These are phyloP conservation scores for Parnassius smintheus DNA, from an alignment of 2,888 invertebrate species.

Conservation along the genomic window DNA sequence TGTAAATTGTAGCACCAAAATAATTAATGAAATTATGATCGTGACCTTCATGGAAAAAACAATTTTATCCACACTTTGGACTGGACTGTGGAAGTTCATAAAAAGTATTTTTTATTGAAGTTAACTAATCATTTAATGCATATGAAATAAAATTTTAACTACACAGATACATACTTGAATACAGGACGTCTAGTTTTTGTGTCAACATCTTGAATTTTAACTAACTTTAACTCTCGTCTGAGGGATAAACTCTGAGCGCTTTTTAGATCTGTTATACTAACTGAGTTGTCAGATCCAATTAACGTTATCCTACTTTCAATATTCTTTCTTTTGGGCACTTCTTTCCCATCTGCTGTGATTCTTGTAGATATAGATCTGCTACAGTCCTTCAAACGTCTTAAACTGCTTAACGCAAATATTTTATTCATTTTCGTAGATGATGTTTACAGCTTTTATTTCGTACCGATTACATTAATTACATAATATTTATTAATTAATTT, in stretches of 20 bases:
- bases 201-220: slow-evolving; percentile 85
- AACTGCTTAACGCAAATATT: slow-evolving; percentile 43
- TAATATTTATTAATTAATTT: too few species aligned
- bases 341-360: slow-evolving; percentile 66
- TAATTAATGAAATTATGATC: neutral
- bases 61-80: too few species aligned
- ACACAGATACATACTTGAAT: slow-evolving; percentile 77
- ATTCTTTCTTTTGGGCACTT: slow-evolving; percentile 65
- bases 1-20: neutral
- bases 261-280: slow-evolving; percentile 83
- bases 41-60: too few species aligned
- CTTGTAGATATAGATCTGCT: slow-evolving; percentile 48
- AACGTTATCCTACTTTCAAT: slow-evolving; percentile 83
- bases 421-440: slow-evolving; percentile 47
- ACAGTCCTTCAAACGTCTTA: slow-evolving; percentile 47
- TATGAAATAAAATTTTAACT: neutral
- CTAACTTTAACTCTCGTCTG: slow-evolving; percentile 84
- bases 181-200: slow-evolving; percentile 84
- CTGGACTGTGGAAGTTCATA: too few species aligned
- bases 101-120: too few species aligned
- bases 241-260: slow-evolving; percentile 86
- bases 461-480: too few species aligned
- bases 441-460: too few species aligned
- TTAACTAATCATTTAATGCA: too few species aligned
- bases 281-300: slow-evolving; percentile 78